These are phyloP conservation scores for Spodoptera litura DNA, from an alignment of 1,140 invertebrate genomes.

Conservation along the genomic window DNA sequence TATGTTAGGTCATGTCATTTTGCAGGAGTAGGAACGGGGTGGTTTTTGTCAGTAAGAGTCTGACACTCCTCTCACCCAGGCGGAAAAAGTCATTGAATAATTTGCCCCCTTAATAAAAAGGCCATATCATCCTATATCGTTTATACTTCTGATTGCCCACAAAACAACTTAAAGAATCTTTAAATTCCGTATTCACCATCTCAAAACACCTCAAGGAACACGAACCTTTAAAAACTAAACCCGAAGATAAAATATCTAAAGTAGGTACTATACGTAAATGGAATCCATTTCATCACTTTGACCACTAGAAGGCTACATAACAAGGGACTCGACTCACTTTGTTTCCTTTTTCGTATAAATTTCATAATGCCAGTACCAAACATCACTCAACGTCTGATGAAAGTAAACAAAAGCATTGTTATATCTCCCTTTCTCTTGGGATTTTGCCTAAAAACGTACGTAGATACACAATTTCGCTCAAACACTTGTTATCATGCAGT, in stretches of 20 bases:
- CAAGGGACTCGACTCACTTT: conserved; percentile 35
- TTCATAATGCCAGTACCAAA: conserved; percentile 46
- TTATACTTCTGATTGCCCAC: too few relatives aligned
- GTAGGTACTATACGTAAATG: conserved; percentile 16
- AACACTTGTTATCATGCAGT: conserved; percentile 47
- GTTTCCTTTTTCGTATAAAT: conserved; percentile 37
- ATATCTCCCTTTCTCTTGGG: conserved; percentile 44
- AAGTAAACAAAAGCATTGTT: conserved; percentile 54
- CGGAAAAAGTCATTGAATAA: too few relatives aligned
- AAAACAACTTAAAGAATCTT: too few relatives aligned
- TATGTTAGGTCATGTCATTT: too few relatives aligned
- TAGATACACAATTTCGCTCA: conserved; percentile 41
- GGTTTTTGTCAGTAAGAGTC: too few relatives aligned
- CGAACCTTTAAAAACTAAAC: too few relatives aligned
- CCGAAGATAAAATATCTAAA: background rate
- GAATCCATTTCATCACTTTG: conserved; percentile 29
- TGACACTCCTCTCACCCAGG: too few relatives aligned
- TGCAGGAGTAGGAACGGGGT: too few relatives aligned
- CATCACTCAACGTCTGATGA: conserved; percentile 48
- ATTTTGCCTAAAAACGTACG: conserved; percentile 45
- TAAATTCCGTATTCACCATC: too few relatives aligned
- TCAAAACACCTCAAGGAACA: too few relatives aligned
- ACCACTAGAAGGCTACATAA: conserved; percentile 26
- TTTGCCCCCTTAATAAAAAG: too few relatives aligned
- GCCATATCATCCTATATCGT: too few relatives aligned